Evolutionary conservation across 2,113 vertebrate species (phyloP).

Genomic region (Embiotoca jacksoni): DNA sequence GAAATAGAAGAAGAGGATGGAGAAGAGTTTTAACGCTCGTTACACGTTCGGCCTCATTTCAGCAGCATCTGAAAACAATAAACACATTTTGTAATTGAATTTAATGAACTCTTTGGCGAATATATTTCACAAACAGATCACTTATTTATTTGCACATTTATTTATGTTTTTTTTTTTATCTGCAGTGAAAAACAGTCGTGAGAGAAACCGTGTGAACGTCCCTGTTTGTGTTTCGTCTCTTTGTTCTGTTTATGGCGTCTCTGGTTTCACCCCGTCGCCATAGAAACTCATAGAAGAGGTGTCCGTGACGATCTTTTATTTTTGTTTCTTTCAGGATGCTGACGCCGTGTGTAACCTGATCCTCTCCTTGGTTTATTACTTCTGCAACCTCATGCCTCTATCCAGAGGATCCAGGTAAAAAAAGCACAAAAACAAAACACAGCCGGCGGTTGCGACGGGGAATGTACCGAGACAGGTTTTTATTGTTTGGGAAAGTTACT

Average conservation of each 20-base stretch:
- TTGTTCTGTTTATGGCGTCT: constrained; percentile 8
- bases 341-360: constrained; percentile 97
- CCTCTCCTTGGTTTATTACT: constrained; percentile 97
- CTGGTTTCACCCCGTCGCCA: neutral
- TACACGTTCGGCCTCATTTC: no score
- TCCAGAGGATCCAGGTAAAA: constrained; percentile 95
- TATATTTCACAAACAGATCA: no score
- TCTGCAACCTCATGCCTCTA: constrained; percentile 99
- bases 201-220: neutral
- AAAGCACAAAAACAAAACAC: neutral
- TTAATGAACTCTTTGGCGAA: no score
- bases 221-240: neutral
- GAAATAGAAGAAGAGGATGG: no score
- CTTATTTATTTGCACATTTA: neutral
- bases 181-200: neutral
- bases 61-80: no score
- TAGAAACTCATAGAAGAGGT: no score
- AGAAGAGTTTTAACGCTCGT: no score
- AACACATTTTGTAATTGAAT: no score
- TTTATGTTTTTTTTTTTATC: neutral
- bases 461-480: neutral
- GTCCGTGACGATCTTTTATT: neutral
- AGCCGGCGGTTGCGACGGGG: neutral
- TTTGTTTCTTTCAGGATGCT: constrained; percentile 86
- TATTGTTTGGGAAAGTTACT: neutral